Evolutionary conservation across 2,113 vertebrate genomes (phyloP).

Genomic region (Sylvietta virens): DNA sequence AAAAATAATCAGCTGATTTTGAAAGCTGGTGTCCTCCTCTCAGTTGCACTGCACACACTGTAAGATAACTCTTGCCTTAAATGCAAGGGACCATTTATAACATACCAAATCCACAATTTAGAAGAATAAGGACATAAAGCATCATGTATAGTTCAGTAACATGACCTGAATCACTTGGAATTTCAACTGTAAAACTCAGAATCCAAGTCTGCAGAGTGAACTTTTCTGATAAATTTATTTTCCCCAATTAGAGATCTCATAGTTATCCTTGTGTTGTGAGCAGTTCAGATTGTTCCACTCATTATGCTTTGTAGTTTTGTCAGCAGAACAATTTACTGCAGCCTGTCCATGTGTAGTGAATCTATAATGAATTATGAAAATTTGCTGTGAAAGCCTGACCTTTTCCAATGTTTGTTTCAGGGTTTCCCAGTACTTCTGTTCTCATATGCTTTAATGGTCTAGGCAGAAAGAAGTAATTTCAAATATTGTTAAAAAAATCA

Average conservation of each 20-base stretch:
- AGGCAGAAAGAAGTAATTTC: background rate
- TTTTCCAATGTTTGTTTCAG: background rate
- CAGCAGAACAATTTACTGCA: conserved; percentile 44
- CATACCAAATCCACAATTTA: background rate
- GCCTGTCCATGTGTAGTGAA: conserved; percentile 24
- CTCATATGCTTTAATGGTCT: rapidly evolving
- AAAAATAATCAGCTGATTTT: background rate
- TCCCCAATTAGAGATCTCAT: background rate
- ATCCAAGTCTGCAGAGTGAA: background rate
- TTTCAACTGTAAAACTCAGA: background rate
- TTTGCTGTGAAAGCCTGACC: conserved; percentile 26
- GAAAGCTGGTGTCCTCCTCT: background rate
- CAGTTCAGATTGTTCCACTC: conserved; percentile 34
- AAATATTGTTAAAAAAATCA: background rate
- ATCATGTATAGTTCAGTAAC: background rate
- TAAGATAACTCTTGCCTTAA: background rate
- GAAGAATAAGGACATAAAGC: background rate
- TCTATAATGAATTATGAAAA: conserved; percentile 59
- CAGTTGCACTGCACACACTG: background rate
- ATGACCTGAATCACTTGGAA: background rate
- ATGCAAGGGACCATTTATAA: background rate
- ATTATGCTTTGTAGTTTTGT: conserved; percentile 32
- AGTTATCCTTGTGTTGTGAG: background rate
- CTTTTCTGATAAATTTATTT: background rate
- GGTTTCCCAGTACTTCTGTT: background rate